phyloP scores from a whole-genome alignment of 2,797 vertebrate genomes.

The Mus minutoides region DNA sequence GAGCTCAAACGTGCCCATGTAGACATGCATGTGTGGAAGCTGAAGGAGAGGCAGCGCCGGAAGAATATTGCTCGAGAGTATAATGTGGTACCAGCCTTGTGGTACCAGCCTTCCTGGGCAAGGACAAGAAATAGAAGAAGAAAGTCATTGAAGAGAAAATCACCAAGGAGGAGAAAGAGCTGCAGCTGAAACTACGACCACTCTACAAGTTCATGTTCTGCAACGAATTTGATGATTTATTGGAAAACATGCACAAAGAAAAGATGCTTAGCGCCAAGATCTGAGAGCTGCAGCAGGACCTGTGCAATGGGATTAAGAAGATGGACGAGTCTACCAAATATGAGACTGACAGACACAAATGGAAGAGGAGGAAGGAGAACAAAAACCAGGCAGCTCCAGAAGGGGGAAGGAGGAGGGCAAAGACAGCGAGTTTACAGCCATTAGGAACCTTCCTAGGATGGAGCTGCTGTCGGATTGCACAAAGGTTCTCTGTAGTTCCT shows the following conservation, averaged over 20 bases:
- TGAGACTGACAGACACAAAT: constrained; percentile 95
- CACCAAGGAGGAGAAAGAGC: constrained; percentile 96
- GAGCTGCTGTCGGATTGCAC: constrained; percentile 97
- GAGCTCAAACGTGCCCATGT: constrained; percentile 97
- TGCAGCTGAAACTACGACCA: constrained; percentile 92
- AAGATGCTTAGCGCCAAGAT: constrained; percentile 94
- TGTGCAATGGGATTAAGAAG: constrained; percentile 94
- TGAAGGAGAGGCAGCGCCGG: constrained; percentile 94
- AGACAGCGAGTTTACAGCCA: constrained; percentile 95
- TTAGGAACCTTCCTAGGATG: constrained; percentile 95
- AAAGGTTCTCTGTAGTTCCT: constrained; percentile 96
- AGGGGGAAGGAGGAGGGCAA: constrained; percentile 94
- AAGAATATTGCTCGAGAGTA: constrained; percentile 98
- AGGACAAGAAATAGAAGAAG: constrained; percentile 94
- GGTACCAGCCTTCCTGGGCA: constrained; percentile 93
- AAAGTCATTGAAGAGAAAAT: constrained; percentile 92
- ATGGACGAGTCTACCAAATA: constrained; percentile 96
- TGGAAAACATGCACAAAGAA: constrained; percentile 96
- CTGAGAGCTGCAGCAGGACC: constrained; percentile 96
- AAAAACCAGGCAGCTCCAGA: constrained; percentile 91
- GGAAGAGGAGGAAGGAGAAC: constrained; percentile 95
- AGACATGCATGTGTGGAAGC: constrained; percentile 99
- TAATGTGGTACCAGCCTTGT: too few species aligned
- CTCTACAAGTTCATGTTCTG: constrained; percentile 98
- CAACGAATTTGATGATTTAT: constrained; percentile 96